These are phyloP conservation scores for Bubalus kerabau DNA, from an alignment of 2,113 vertebrate genomes.

Conservation along the genomic window DNA sequence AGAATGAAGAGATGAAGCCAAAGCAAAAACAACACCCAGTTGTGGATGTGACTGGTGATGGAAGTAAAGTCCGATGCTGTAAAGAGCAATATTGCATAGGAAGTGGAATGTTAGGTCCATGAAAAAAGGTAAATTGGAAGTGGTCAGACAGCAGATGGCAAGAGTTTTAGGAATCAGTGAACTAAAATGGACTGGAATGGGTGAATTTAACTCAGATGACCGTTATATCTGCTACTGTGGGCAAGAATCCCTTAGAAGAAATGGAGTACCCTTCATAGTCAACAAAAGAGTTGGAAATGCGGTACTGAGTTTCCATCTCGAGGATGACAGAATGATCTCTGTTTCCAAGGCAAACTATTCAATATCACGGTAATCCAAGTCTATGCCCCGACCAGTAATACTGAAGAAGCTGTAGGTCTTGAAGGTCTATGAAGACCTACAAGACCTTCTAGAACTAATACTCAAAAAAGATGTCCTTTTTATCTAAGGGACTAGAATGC, in stretches of 20 bases:
- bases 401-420: not conserved
- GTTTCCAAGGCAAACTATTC: not conserved
- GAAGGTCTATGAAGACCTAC: not conserved
- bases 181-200: not conserved
- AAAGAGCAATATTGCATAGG: not conserved
- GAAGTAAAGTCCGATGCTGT: not conserved
- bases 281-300: not conserved
- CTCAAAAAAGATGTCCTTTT: not conserved
- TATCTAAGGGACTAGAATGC: not conserved
- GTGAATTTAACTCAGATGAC: not conserved
- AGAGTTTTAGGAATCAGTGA: not conserved
- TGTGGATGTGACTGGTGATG: not conserved
- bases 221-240: not conserved
- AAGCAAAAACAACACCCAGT: not conserved
- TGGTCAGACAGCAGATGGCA: not conserved
- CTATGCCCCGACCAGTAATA: not conserved
- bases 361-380: not conserved
- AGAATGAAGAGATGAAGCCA: not conserved
- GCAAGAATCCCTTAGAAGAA: not conserved
- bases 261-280: not conserved
- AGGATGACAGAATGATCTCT: not conserved
- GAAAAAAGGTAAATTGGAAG: not conserved
- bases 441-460: not conserved
- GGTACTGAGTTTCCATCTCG: not conserved
- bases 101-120: not conserved